Base-by-base conservation (phyloP, 2,113 vertebrate genomes). In the Eublepharis macularius region DNA sequence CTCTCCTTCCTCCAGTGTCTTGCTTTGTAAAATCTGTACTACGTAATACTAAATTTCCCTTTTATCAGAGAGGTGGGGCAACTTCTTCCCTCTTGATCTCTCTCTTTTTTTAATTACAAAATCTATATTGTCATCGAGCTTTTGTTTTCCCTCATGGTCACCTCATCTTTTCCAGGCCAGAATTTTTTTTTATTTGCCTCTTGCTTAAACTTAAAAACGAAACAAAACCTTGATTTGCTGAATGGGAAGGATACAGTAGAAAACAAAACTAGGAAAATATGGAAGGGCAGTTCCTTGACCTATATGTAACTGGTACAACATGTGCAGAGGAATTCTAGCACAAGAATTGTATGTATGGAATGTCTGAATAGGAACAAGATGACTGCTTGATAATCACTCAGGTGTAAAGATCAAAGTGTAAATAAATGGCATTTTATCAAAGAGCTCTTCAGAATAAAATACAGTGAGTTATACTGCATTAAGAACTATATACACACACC, bases 331-430 rank as follows among this genome's bases (percentile, higher is more conserved):
- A 86, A 94, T 87, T 86, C 24, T 82, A 93, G 94, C 92, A 94
- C 89, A 91, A 86, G 87, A 87, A 93, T 91, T 93, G 83, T 94
- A 36, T 95, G 94, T 94, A 94, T 94, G 93, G 90, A 93, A 91
- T 95, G 92, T 95, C 94, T 96, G 94, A 94, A 94, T 94, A 95
- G 94, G 94, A 90, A 93, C 91, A 94, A 96, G 91, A 84, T 89
- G 93, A 96, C 95, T 95, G 95, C 95, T 95, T 94, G 96, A 95
- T 95, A 96, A 96, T 96, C 96, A 92, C 96, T 97, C 96, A 97
- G 96, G 96, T 96, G 96, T 95, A 95, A 95, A 94, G 93, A 91
- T 95, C 92, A 84, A 95, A 95, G 78, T 96, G 96, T 97, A 97
- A 97, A 97, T 97, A 96, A 94, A 90, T 93, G 92, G 92, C 93